Conservation (phyloP, 2,113 vertebrate genomes). For the Clarias batrachus region DNA sequence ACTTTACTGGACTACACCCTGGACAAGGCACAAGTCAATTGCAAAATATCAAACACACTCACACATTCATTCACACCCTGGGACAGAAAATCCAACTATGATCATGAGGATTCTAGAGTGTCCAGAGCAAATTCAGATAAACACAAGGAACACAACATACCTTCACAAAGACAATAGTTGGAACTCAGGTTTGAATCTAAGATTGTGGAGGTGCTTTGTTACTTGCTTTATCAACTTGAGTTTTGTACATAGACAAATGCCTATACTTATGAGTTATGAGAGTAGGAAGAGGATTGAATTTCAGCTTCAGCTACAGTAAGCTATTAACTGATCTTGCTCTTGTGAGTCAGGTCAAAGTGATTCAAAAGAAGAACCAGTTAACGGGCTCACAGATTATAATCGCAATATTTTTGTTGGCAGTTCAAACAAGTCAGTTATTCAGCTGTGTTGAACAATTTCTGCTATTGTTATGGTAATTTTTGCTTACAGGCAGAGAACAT, state of each 20-base stretch:
- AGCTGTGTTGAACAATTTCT: too few species aligned
- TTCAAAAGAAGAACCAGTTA: too few species aligned
- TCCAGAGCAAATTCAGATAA: neutral
- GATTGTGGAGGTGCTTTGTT: neutral
- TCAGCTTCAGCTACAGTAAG: too few species aligned
- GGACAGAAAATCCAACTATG: neutral
- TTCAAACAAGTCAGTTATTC: too few species aligned
- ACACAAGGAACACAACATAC: neutral
- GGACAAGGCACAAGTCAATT: neutral
- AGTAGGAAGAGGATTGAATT: too few species aligned
- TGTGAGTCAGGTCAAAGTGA: too few species aligned
- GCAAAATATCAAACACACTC: neutral
- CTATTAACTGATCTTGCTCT: too few species aligned
- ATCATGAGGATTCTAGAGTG: neutral
- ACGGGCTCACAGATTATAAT: too few species aligned
- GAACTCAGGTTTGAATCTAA: neutral
- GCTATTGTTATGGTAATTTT: too few species aligned
- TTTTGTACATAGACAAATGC: neutral
- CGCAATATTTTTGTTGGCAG: too few species aligned
- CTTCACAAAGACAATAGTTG: neutral
- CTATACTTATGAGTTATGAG: too few species aligned
- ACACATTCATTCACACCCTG: neutral
- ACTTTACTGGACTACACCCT: neutral
- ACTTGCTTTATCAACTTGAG: neutral
- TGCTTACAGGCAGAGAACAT: too few species aligned